Evolutionary conservation across 2,888 invertebrate genomes (phyloP), one percentile per base, ranked within the genome.

Genomic region (Scaptomyza caliginosa): DNA sequence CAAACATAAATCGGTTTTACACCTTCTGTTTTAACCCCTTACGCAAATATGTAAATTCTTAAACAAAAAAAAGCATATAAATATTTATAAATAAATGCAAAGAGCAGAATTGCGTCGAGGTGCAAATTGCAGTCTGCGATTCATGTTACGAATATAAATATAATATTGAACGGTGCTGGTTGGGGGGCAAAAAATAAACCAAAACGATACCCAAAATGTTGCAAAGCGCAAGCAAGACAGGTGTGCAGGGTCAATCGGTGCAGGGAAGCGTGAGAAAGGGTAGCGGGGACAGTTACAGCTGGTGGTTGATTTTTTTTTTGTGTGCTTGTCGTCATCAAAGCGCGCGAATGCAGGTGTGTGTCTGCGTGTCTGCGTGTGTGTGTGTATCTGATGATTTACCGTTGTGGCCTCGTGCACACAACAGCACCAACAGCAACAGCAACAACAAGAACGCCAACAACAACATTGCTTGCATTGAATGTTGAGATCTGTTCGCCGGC

Each of bases 361-460:
- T 36, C 3, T 50, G 45, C 39, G 6, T 38, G 34, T 63, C 52
- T 38, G 13, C 38, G 57, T 50, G 34, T 58, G 49, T 30, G 62
- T 59, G 45, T 52, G 48, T 74, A 62, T 60, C 51, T 52, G 76
- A 69, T 82, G 81, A 82, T 82, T 87, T 82, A 82, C 81, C 67
- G 87, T 87, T 86, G 81, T 87, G 81, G 87, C 85, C 87, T 63
- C 63, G 52, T 43, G 63, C 56, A 62, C 63, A 66, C 60, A 71
- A 64, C 51, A 43, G 30, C 30, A 32, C 57, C 40, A n/a, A n/a
- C 24, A 32, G 13, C 30, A 32, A 32, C 30, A 32, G 21, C 16
- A 43, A 11, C 43, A 26, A 5, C 10, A 23, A 4, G 17, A 38
- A 19, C 17, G 17, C 5, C 17, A 21, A 8, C 21, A 40, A 23